phyloP scores from a whole-genome alignment of 2,113 vertebrate species.

The Rhipidura dahli region DNA sequence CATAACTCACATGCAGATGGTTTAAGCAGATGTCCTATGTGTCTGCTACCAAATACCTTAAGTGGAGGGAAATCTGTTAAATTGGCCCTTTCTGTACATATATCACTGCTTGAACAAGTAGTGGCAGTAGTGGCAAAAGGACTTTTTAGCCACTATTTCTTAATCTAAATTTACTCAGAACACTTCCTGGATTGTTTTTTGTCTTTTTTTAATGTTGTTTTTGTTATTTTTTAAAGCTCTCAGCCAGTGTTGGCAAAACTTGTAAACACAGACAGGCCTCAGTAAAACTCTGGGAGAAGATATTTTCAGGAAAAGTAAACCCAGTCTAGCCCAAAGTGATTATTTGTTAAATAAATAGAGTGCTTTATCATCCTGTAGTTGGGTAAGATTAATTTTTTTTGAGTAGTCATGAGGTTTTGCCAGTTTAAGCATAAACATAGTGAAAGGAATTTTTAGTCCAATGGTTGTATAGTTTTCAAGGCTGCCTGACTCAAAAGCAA shows the following conservation, averaged over 20 bases:
- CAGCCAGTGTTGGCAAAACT: neutral
- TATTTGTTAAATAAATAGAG: neutral
- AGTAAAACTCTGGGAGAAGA: neutral
- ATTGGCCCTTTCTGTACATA: neutral
- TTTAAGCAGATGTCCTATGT: neutral
- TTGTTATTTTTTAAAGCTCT: neutral
- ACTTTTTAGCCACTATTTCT: neutral
- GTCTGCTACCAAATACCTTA: neutral
- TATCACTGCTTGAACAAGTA: neutral
- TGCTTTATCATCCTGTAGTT: neutral
- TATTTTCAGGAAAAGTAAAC: neutral
- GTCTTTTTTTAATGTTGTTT: accelerated
- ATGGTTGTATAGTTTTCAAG: neutral
- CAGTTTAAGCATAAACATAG: neutral
- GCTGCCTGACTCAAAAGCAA: neutral
- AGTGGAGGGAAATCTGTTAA: neutral
- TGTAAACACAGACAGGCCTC: neutral
- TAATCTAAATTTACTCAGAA: neutral
- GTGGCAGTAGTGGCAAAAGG: neutral
- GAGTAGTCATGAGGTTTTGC: neutral
- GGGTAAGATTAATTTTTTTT: neutral
- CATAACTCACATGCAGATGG: neutral
- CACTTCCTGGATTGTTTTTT: neutral
- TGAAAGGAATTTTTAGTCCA: neutral
- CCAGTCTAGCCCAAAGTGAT: neutral